Conservation (phyloP, 64 coral and sea anemone genomes). For the Astreopora myriophthalma region DNA sequence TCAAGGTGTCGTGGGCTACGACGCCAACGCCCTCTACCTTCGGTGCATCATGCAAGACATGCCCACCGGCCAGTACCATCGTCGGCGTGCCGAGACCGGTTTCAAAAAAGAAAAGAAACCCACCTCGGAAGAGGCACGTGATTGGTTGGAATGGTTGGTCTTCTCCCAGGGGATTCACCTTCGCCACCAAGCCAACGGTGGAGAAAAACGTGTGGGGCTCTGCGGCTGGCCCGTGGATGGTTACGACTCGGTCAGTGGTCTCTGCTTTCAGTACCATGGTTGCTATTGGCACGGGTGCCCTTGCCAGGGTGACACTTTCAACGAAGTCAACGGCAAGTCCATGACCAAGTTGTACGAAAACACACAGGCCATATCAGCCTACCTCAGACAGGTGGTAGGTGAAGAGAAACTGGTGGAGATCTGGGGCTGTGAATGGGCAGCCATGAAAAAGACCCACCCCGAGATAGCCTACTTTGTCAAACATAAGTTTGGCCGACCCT, state of each 20-base stretch:
- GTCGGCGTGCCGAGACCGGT: background rate
- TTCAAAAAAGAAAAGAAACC: background rate
- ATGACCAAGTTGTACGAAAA: background rate
- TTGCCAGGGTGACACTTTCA: background rate
- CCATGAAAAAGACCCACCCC: background rate
- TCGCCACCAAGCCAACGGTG: background rate
- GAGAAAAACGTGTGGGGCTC: background rate
- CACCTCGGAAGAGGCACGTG: too few relatives aligned
- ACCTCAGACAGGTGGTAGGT: too few relatives aligned
- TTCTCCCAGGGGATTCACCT: background rate
- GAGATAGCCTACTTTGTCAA: background rate
- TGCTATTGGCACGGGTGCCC: slow-evolving; percentile 8
- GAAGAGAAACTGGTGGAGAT: slow-evolving; percentile 23
- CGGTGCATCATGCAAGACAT: slow-evolving; percentile 45
- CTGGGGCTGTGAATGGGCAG: slow-evolving; percentile 42
- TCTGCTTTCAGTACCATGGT: background rate
- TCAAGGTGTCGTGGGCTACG: slow-evolving; percentile 34
- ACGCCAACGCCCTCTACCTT: slow-evolving; percentile 37
- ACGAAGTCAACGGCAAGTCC: background rate
- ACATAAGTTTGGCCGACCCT: background rate
- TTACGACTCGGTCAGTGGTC: background rate
- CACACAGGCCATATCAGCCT: background rate
- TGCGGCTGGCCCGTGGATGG: slow-evolving; percentile 11
- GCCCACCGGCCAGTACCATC: background rate
- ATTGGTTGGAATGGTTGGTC: background rate